phyloP scores from a whole-genome alignment of 1,140 invertebrate species.

The Hylyphantes graminicola region DNA sequence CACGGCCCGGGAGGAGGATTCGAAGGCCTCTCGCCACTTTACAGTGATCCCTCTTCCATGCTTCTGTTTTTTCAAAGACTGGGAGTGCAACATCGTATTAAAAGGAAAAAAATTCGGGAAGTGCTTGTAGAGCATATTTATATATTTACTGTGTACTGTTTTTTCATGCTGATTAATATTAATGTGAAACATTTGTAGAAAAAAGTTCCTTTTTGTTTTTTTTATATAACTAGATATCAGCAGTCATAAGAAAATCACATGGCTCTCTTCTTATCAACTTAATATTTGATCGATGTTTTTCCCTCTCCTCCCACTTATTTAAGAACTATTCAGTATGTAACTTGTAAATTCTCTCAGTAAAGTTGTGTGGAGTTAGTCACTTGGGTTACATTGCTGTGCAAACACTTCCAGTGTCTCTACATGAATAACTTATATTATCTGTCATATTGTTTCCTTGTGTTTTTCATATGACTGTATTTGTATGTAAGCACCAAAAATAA shows the following conservation, averaged over 20 bases:
- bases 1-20: conserved; percentile 47
- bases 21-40: conserved; percentile 45
- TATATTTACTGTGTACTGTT: conserved; percentile 59
- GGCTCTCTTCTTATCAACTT: conserved; percentile 9
- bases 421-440: conserved; percentile 56
- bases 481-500: conserved; percentile 60
- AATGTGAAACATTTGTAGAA: conserved; percentile 59
- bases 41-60: conserved; percentile 59
- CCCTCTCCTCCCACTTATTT: conserved; percentile 1
- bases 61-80: conserved; percentile 59
- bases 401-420: conserved; percentile 57
- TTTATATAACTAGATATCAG: conserved; percentile 41
- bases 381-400: conserved; percentile 57
- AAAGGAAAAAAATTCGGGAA: conserved; percentile 51
- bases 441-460: conserved; percentile 58
- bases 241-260: conserved; percentile 59
- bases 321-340: conserved; percentile 27
- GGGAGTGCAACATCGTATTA: conserved; percentile 57
- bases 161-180: conserved; percentile 59
- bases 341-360: conserved; percentile 11
- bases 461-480: conserved; percentile 61
- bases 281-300: no score
- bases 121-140: conserved; percentile 60
- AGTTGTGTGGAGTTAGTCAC: conserved; percentile 33
- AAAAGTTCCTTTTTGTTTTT: conserved; percentile 57